Evolutionary conservation across 2,888 invertebrate genomes (phyloP).

Genomic region (Papilio elwesi): DNA sequence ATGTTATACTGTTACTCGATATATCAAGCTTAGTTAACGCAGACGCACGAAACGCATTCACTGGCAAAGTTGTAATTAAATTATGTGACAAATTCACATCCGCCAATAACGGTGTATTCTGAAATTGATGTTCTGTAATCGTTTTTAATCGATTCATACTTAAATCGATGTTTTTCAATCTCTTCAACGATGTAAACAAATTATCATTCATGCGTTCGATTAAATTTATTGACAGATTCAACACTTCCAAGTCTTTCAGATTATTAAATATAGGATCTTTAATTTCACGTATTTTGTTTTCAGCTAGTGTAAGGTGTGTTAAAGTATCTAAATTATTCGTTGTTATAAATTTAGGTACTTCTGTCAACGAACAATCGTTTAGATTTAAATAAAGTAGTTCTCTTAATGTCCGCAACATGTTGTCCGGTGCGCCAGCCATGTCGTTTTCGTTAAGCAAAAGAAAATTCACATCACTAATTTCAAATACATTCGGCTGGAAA

Average conservation of each 20-base stretch:
- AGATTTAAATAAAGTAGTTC: slow-evolving; percentile 57
- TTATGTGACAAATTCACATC: slow-evolving; percentile 50
- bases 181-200: slow-evolving; percentile 60
- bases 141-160: slow-evolving; percentile 60
- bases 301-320: slow-evolving; percentile 60
- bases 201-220: slow-evolving; percentile 59
- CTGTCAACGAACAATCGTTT: slow-evolving; percentile 56
- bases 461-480: slow-evolving; percentile 47
- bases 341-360: slow-evolving; percentile 62
- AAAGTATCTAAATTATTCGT: slow-evolving; percentile 61
- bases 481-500: slow-evolving; percentile 56
- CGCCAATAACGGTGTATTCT: slow-evolving; percentile 55
- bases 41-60: slow-evolving; percentile 64
- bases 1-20: slow-evolving; percentile 66
- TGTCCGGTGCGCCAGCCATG: slow-evolving; percentile 56
- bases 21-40: slow-evolving; percentile 65
- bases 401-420: slow-evolving; percentile 54
- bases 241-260: slow-evolving; percentile 59
- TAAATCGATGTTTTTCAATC: slow-evolving; percentile 59
- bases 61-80: slow-evolving; percentile 60
- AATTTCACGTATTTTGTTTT: slow-evolving; percentile 61
- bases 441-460: slow-evolving; percentile 63
- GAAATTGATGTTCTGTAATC: slow-evolving; percentile 62
- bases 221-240: slow-evolving; percentile 62
- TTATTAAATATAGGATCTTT: slow-evolving; percentile 52